Evolutionary conservation across 2,888 invertebrate species (phyloP), one percentile per base, ranked within the genome.

Genomic region (Desoria tigrina): DNA sequence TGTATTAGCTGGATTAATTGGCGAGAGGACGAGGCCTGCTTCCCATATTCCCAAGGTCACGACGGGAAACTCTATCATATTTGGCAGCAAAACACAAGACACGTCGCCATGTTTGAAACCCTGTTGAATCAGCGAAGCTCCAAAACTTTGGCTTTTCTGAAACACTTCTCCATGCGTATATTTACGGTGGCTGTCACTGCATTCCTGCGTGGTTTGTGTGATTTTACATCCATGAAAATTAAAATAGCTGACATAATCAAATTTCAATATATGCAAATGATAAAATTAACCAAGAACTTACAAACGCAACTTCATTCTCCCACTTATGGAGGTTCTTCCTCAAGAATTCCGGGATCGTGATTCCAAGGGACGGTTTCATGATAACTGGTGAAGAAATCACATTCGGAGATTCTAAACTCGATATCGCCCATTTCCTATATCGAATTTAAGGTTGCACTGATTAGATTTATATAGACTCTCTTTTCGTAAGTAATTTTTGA

Each of bases 1-100:
- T 2, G 73, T 73, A 51, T 77, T 78, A 1, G 69, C 56, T 6
- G 78, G 77, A 66, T 77, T 78, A 16, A 76, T 66, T 2, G 77
- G 74, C 21, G 77, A 75, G 39, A 69, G 73, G 14, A 73, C 56
- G 16, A 76, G 58, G 14, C 77, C 78, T 16, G 76, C 73, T 32
- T 66, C 56, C 27, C 69, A 63, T 7, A 69, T 63, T 24, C 73
- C 77, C 24, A 73, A 11, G 16, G 27, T 7, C 16, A 32, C 32
- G 14, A 55, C 18, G n/a, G 74, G 60, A 66, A 75, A 78, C 57
- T 78, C 77, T 11, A 77, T 77, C 42, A 74, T 56, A 59, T 78
- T 78, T 28, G 77, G 77, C 9, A 74, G 65, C 16, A 77, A 63
- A 37, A 77, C 65, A 26, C 72, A 77, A 32, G 77, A 59, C n/a